A percentile compares a stretch with the other conserved stretches of the same genome.
Conservation (phyloP, 2,113 vertebrate genomes). For the Epinephelus fuscoguttatus region DNA sequence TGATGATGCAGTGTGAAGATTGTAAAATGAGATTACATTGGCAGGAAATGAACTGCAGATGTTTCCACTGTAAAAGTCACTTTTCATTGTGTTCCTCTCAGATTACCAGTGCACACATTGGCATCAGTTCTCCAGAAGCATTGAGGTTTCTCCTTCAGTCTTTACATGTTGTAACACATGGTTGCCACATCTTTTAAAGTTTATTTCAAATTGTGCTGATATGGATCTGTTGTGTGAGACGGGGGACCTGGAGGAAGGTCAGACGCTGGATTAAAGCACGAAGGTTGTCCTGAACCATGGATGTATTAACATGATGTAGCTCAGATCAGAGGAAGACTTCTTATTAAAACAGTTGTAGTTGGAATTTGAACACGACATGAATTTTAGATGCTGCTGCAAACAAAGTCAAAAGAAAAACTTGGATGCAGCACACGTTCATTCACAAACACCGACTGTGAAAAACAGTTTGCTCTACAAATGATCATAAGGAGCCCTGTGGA, state of each 20-base stretch:
- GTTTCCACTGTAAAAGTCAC: slow-evolving; percentile 30
- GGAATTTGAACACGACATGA: background rate
- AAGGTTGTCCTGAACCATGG: background rate
- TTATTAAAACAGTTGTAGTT: too few relatives aligned
- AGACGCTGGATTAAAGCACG: background rate
- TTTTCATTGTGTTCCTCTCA: slow-evolving; percentile 17
- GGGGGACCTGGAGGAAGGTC: background rate
- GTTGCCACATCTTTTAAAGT: background rate
- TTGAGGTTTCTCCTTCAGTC: background rate
- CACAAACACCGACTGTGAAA: background rate
- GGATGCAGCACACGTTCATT: background rate
- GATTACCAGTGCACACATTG: background rate
- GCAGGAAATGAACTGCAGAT: slow-evolving; percentile 21
- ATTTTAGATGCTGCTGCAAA: background rate
- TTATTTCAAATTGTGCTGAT: slow-evolving; percentile 24
- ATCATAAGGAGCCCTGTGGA: too few relatives aligned
- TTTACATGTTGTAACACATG: background rate
- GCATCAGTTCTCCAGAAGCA: background rate
- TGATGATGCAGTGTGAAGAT: slow-evolving; percentile 8
- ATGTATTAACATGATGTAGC: background rate
- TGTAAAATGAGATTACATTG: background rate
- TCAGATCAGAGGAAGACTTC: background rate
- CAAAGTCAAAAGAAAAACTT: background rate
- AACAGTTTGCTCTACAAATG: background rate
- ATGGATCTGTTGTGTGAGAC: background rate